A percentile compares a stretch with the other conserved stretches of the same genome.
Evolutionary conservation across 2,797 vertebrate genomes (phyloP).

Genomic region (Anas georgica): DNA sequence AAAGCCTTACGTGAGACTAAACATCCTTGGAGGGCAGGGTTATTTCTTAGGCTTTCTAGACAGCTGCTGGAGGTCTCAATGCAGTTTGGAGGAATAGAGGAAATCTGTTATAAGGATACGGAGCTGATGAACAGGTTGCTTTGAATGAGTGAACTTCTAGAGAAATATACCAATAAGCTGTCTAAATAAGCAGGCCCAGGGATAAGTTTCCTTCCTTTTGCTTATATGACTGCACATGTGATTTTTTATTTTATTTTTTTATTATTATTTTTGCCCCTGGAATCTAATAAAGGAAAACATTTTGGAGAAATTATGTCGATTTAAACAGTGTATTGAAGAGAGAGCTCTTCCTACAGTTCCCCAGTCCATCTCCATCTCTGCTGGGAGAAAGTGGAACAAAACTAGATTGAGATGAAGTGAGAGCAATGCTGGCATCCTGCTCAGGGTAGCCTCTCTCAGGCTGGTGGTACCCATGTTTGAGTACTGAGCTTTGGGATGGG

Average conservation of each 20-base stretch:
- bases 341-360: not conserved
- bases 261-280: not conserved
- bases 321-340: not conserved
- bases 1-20: not conserved
- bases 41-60: not conserved
- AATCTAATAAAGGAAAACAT: not conserved
- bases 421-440: not conserved
- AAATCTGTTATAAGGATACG: not conserved
- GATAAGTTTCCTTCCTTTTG: not conserved
- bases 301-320: not conserved
- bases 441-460: not conserved
- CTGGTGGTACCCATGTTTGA: not conserved
- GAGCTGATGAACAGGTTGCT: not conserved
- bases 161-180: fast-evolving
- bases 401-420: not conserved
- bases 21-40: not conserved
- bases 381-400: not conserved
- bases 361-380: not conserved
- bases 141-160: not conserved
- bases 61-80: not conserved
- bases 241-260: no score
- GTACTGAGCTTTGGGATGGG: not conserved
- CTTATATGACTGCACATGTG: not conserved
- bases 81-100: not conserved
- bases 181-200: not conserved